A percentile compares a stretch with the other conserved stretches of the same genome.
These are phyloP conservation scores for Wasmannia auropunctata DNA, from an alignment of 1,140 invertebrate species.

Conservation along the genomic window DNA sequence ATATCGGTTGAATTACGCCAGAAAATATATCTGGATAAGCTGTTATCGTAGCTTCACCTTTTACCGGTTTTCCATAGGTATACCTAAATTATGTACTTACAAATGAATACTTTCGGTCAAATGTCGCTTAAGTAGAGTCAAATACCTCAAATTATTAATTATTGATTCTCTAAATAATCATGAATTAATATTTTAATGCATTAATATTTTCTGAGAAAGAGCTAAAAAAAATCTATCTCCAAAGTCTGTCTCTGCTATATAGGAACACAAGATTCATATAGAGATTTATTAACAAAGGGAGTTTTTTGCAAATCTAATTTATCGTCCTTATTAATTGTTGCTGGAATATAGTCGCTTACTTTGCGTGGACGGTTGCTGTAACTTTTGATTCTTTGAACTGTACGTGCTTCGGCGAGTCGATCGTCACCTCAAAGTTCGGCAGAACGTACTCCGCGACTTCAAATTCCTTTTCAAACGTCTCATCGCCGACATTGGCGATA, in stretches of 20 bases:
- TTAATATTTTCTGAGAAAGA: background rate
- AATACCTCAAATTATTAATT: background rate
- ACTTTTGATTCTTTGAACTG: slow-evolving; percentile 92
- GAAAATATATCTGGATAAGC: slow-evolving; percentile 92
- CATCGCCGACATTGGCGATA: slow-evolving; percentile 86
- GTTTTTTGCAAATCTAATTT: background rate
- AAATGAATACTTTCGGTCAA: slow-evolving; percentile 66
- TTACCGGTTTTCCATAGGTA: slow-evolving; percentile 93
- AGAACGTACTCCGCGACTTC: slow-evolving; percentile 96
- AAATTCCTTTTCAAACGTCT: slow-evolving; percentile 90
- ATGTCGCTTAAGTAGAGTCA: background rate
- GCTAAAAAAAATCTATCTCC: background rate
- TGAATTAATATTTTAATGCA: too few relatives aligned
- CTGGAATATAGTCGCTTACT: slow-evolving; percentile 86
- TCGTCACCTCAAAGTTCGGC: slow-evolving; percentile 95
- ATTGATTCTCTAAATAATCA: background rate
- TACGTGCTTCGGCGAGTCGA: slow-evolving; percentile 92
- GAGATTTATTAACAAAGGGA: background rate
- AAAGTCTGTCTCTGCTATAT: background rate
- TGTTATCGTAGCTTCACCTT: slow-evolving; percentile 91
- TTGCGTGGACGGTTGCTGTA: slow-evolving; percentile 91
- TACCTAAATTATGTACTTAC: slow-evolving; percentile 85
- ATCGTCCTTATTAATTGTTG: background rate
- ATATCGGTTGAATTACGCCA: slow-evolving; percentile 92
- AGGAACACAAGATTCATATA: background rate